A percentile compares a stretch with the other conserved stretches of the same genome.
Evolutionary conservation across 1,140 invertebrate species (phyloP).

Genomic region (Tetraneura akinire): DNA sequence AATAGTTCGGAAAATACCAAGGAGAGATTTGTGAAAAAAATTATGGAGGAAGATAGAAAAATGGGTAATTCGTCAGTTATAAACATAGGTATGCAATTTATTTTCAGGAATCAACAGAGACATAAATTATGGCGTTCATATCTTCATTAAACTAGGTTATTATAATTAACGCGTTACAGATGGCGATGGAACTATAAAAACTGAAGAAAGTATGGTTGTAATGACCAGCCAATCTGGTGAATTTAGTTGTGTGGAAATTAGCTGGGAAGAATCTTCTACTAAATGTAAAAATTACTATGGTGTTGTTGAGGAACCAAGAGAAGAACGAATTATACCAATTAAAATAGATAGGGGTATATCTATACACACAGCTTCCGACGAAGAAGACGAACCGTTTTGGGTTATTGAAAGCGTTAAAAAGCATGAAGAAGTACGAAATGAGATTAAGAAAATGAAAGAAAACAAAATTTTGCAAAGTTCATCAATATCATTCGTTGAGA

Average conservation of each 20-base stretch:
- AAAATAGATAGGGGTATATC: slow-evolving; percentile 64
- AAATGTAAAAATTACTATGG: slow-evolving; percentile 55
- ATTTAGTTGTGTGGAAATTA: slow-evolving; percentile 47
- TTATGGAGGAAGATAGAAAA: slow-evolving; percentile 27
- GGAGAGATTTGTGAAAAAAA: slow-evolving; percentile 6
- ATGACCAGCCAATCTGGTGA: slow-evolving; percentile 24
- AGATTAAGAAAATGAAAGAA: slow-evolving; percentile 47
- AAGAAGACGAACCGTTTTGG: slow-evolving; percentile 57
- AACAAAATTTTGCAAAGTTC: background rate
- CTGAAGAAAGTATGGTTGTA: slow-evolving; percentile 38
- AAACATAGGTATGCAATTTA: slow-evolving; percentile 25
- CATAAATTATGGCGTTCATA: background rate
- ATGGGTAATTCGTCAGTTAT: background rate
- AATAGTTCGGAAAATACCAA: background rate
- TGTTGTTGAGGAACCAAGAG: slow-evolving; percentile 62
- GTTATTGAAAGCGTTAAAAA: slow-evolving; percentile 50
- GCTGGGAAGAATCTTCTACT: slow-evolving; percentile 45
- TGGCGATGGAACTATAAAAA: slow-evolving; percentile 37
- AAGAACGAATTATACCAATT: slow-evolving; percentile 56
- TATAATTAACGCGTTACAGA: slow-evolving; percentile 43
- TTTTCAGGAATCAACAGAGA: background rate
- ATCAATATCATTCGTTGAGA: slow-evolving; percentile 15
- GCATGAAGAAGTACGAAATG: slow-evolving; percentile 20
- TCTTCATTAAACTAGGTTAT: slow-evolving; percentile 32
- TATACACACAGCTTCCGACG: slow-evolving; percentile 68